Conservation (phyloP, 53 echinoderm and acorn worm species). For the Stichopus horrens region DNA sequence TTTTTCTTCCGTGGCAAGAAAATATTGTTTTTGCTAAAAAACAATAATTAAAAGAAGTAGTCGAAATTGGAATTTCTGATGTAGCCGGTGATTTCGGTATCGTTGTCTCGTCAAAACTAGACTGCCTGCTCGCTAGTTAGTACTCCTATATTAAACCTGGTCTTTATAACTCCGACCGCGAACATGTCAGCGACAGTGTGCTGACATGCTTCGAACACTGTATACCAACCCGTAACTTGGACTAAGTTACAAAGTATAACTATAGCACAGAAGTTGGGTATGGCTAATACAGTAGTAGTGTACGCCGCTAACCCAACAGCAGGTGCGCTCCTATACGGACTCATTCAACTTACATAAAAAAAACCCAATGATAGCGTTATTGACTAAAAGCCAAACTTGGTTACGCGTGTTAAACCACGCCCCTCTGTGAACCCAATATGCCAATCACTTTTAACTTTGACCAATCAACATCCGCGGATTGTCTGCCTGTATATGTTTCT, state of each 20-base stretch:
- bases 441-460: conserved; percentile 36
- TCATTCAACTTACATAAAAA: conserved; percentile 30
- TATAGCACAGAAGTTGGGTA: conserved; percentile 29
- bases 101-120: conserved; percentile 6
- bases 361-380: conserved; percentile 34
- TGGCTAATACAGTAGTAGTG: not conserved
- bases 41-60: not conserved
- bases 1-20: not conserved
- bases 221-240: conserved; percentile 34
- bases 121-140: conserved; percentile 2
- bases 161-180: conserved; percentile 3
- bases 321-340: conserved; percentile 21
- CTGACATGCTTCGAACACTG: conserved; percentile 28
- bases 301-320: conserved; percentile 35
- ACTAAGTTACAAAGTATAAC: conserved; percentile 44
- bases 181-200: conserved; percentile 43
- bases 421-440: conserved; percentile 37
- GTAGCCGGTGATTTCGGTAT: not conserved
- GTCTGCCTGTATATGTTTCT: not conserved
- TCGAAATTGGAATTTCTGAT: not conserved
- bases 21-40: not conserved
- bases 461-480: conserved; percentile 9
- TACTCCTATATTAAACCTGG: conserved; percentile 15
- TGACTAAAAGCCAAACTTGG: conserved; percentile 47
- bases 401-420: conserved; percentile 48